Evolutionary conservation across 2,113 vertebrate species (phyloP), one percentile per base, ranked within the genome.

Genomic region (Diglossa brunneiventris): DNA sequence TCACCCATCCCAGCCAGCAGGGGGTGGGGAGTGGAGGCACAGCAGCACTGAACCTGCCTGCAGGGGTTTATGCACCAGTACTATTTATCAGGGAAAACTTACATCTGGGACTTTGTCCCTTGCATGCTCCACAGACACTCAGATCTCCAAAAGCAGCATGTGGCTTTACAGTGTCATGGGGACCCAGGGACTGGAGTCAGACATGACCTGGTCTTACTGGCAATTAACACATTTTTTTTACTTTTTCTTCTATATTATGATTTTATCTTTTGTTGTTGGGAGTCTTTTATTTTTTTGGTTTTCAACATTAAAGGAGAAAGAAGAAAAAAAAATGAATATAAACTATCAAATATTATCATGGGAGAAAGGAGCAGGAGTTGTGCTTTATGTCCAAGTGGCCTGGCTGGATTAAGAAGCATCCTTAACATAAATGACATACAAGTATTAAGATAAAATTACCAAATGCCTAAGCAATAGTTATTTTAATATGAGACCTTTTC

Each of bases 401-500:
- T 69, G 73, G 33, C 37, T 42, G 69, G 68, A 96, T 88, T 93
- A 93, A 81, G 66, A 70, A 84, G 33, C 75, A 87, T 94, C 76
- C 82, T 68, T 53, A 87, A 82, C 5, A 93, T 59, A 58, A 80
- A 39, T 2, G 1, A 59, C 74, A 85, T n/a, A 37, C 6, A 80
- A 52, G 50, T 79, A 91, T 50, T 85, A 87, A 73, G 70, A 87
- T n/a, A 91, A 76, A 90, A 95, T 80, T 37, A 86, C 30, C 58
- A 81, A 76, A 88, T 92, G 47, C 64, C 88, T 83, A 90, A 92
- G 62, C 24, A 78, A 44, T 46, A 74, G 50, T 74, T 84, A 92
- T 78, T 93, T 94, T 93, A 89, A 87, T 88, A 82, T 24, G 24
- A 94, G 66, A 77, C n/a, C 70, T 93, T 93, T 96, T 53, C 35